Base-by-base conservation (phyloP, 2,888 invertebrate species). In the Nomada hirtipes region DNA sequence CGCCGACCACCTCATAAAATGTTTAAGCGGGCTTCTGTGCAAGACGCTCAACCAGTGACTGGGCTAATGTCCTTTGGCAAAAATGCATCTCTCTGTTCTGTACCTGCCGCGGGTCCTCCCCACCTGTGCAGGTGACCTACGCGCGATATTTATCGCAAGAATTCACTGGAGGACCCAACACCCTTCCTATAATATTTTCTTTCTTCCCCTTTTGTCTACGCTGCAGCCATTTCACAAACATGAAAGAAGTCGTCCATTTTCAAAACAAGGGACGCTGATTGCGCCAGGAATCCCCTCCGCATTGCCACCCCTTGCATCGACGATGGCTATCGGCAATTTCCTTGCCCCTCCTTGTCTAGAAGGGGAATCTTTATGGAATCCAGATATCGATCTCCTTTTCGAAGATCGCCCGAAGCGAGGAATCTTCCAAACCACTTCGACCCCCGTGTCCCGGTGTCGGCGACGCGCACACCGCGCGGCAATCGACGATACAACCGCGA, bases 1-100 rank as follows among this genome's bases (percentile, higher is more conserved):
- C 93, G 91, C 90, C 92, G 91, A 92, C 93, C 93, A 93, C 91
- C 93, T 93, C 92, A 93, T 93, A 93, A 93, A 93, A 93, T 92
- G 91, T 90, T 93, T 91, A 92, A 93, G 91, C 91, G 92, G 90
- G 91, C 92, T 93, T 92, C 92, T 91, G 92, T 92, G 92, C 91
- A 92, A 93, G 91, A 90, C 89, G 89, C 89, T 86, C 89, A 82
- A 89, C 86, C 81, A 83, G 83, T 85, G 83, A 82, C 83, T 85
- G 87, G 86, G 87, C 90, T 90, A 90, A 92, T 91, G 92, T 91
- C 89, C 86, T 88, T 89, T 87, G 69, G 85, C 86, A 85, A 88
- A 85, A 84, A 79, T 85, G 85, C 85, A 83, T 86, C 84, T 77
- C 65, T 61, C 74, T 53, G 61, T 59, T 36, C 29, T 23, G 55